phyloP scores from a whole-genome alignment of 92 coral and sea anemone genomes.

The Paragorgia papillata region DNA sequence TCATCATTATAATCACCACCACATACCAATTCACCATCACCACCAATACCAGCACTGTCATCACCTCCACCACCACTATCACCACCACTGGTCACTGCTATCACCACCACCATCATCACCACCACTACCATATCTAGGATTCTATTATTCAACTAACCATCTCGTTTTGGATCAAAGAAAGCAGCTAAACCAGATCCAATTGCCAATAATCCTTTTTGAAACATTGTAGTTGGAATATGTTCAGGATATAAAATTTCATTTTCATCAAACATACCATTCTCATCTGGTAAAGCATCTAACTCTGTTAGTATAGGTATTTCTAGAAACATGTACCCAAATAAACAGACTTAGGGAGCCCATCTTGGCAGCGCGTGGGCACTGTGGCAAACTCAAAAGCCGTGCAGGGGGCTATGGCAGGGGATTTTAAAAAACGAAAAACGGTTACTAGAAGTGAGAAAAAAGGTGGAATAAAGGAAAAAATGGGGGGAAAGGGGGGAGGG shows the following conservation, averaged over 20 bases:
- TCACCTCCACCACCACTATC: too few relatives aligned
- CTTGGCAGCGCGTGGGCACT: too few relatives aligned
- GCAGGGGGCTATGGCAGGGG: too few relatives aligned
- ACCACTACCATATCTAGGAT: not conserved
- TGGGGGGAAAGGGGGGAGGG: too few relatives aligned
- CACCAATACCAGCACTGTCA: not conserved
- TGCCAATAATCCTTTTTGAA: constrained; percentile 77
- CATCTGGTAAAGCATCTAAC: constrained; percentile 16
- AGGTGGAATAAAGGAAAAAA: too few relatives aligned
- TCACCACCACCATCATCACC: not conserved
- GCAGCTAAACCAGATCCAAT: constrained; percentile 86
- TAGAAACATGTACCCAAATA: not conserved
- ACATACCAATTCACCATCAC: not conserved
- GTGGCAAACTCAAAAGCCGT: too few relatives aligned
- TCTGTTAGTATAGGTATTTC: not conserved
- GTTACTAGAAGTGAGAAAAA: too few relatives aligned
- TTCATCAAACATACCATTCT: not conserved
- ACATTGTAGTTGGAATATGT: constrained; percentile 74
- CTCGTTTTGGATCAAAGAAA: constrained; percentile 79
- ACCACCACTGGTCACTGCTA: not conserved
- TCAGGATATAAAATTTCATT: constrained; percentile 54
- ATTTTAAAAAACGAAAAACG: too few relatives aligned
- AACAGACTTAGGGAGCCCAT: too few relatives aligned
- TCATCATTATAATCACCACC: not conserved
- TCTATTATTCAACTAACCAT: constrained; percentile 43